Evolutionary conservation across 1,140 invertebrate species (phyloP), one percentile per base, ranked within the genome.

Genomic region (Drosophila orosa): DNA sequence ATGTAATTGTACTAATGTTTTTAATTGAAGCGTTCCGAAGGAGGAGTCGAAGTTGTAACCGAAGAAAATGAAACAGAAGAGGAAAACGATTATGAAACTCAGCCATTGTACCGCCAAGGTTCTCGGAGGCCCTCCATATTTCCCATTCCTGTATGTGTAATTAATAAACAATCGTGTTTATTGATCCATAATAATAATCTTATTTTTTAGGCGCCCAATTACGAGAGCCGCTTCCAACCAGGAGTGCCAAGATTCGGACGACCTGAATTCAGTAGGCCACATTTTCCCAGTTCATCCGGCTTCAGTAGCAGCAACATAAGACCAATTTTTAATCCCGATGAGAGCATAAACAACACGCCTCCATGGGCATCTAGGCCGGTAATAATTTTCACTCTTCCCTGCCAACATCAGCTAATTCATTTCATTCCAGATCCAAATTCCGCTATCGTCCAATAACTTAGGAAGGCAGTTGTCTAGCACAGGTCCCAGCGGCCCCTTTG

Each of bases 31-130:
- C 44, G 25, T 15, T 27, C 5, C 3, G 24, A 31, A 4, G 63
- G 42, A 3, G 19, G 62, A 19, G 63, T 66, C 1, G 63, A 65
- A 24, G 60, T 10, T 7, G 60, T 66, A 5, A 39, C 31, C 0
- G 19, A 7, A 2, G 31, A 15, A 15, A 27, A 42, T 10, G 40
- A 66, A 3, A 9, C 13, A 13, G 52, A 62, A 6, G 52, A 58
- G 10, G 10, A 31, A 19, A 2, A 13, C 1, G 27, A 19, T 15
- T 17, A 5, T 19, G 27, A 13, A 8, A 10, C 9, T 27, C 39
- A 24, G 19, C 39, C 39, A 12, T 9, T 33, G 10, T 42, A 31
- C 24, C 29, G 57, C 4, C 39, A 45, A 15, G 44, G 10, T 4
- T 5, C 39, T 33, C 24, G 9, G 5, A n/a, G 52, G 13, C 10